A percentile compares a stretch with the other conserved stretches of the same genome.
phyloP scores from a whole-genome alignment of 2,113 vertebrate species.

The Alosa alosa region DNA sequence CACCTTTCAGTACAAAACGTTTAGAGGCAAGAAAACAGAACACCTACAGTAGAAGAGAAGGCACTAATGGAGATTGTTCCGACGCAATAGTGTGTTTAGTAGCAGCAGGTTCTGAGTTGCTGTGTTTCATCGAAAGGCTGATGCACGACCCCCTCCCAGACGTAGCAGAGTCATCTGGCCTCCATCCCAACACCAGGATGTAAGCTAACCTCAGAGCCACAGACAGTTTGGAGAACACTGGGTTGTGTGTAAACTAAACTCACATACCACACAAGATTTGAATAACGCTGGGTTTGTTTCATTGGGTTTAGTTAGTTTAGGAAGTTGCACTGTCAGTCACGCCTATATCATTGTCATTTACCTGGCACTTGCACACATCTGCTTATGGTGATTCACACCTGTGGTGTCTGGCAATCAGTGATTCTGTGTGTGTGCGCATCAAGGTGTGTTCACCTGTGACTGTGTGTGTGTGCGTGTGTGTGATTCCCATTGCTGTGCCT shows the following conservation, averaged over 20 bases:
- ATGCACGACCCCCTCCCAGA: conserved; percentile 24
- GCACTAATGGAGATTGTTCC: background rate
- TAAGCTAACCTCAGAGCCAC: conserved; percentile 53
- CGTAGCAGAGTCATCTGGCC: conserved; percentile 58
- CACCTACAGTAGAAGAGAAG: background rate
- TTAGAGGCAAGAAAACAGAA: background rate
- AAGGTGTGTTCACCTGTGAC: background rate
- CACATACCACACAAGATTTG: background rate
- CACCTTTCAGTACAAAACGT: background rate
- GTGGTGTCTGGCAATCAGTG: background rate
- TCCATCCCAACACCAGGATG: conserved; percentile 53
- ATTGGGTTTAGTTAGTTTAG: background rate
- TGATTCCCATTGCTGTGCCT: background rate
- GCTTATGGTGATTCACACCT: background rate
- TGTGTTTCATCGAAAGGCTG: conserved; percentile 53
- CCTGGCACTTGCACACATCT: background rate
- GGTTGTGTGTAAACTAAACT: background rate
- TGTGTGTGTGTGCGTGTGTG: background rate
- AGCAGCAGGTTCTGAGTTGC: background rate
- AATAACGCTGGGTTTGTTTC: background rate
- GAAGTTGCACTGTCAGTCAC: background rate
- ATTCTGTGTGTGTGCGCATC: background rate
- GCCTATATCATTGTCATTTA: background rate
- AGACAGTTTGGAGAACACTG: background rate
- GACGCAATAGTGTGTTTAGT: background rate